Percentiles rank a stretch among this genome's conserved stretches.
Evolutionary conservation across 2,888 invertebrate species (phyloP).

Genomic region (Sesamia inferens): DNA sequence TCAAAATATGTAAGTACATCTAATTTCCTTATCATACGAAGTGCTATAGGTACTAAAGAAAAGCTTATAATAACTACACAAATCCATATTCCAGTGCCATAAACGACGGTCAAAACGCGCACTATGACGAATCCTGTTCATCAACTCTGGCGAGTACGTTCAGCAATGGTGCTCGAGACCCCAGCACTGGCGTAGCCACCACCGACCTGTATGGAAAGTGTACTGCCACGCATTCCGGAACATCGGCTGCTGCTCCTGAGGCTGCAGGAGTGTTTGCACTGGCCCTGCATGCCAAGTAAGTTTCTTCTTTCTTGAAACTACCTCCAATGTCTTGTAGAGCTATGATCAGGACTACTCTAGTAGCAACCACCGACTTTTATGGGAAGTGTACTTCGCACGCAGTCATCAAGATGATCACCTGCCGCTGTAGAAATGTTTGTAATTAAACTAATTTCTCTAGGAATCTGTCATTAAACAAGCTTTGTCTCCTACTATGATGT

Average conservation of each 20-base stretch:
- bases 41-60: not conserved
- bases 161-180: slow-evolving; percentile 99
- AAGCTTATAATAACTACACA: not conserved
- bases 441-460: no score
- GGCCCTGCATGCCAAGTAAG: slow-evolving; percentile 97
- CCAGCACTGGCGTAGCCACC: slow-evolving; percentile 99
- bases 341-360: no score
- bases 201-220: slow-evolving; percentile 99
- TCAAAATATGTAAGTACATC: no score
- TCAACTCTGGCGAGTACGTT: slow-evolving; percentile 99
- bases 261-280: slow-evolving; percentile 99
- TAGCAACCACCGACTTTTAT: not conserved
- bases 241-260: slow-evolving; percentile 99
- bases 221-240: slow-evolving; percentile 99
- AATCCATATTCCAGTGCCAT: slow-evolving; percentile 93
- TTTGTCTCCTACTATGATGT: not conserved
- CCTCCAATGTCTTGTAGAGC: not conserved
- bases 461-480: no score
- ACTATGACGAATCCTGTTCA: slow-evolving; percentile 99
- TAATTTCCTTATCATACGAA: not conserved
- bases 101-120: slow-evolving; percentile 99
- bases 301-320: not conserved
- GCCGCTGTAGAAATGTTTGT: no score
- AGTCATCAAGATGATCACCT: no score
- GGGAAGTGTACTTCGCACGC: no score